Evolutionary conservation across 1,140 invertebrate species (phyloP).

Genomic region (Bradysia coprophila): DNA sequence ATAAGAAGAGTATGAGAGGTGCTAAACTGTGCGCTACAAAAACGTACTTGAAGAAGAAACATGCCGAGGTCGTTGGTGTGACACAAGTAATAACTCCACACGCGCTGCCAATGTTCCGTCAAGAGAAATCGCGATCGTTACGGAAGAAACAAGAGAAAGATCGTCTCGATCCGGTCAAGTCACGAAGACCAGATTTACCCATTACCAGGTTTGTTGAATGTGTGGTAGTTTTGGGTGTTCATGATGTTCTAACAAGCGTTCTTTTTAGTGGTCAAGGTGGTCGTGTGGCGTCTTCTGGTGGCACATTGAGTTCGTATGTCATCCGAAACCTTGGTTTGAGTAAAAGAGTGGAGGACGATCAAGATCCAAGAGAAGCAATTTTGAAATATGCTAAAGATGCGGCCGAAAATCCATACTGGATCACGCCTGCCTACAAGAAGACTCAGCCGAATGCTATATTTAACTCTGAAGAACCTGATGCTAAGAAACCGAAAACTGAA

Average conservation of each 20-base stretch:
- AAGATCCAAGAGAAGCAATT: conserved; percentile 92
- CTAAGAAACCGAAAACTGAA: conserved; percentile 5
- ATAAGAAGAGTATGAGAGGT: conserved; percentile 66
- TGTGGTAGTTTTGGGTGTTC: too few relatives aligned
- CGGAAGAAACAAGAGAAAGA: conserved; percentile 86
- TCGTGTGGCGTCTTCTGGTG: conserved; percentile 85
- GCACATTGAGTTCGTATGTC: conserved; percentile 92
- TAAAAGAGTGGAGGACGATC: conserved; percentile 87
- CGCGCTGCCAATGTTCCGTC: conserved; percentile 85
- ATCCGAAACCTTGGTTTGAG: conserved; percentile 86
- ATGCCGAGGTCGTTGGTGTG: conserved; percentile 69
- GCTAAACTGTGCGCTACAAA: conserved; percentile 82
- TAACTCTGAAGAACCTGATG: conserved; percentile 11
- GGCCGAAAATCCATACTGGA: conserved; percentile 93
- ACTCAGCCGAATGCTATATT: conserved; percentile 71
- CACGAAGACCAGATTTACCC: conserved; percentile 82
- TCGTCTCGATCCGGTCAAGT: conserved; percentile 80
- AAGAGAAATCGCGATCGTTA: conserved; percentile 77
- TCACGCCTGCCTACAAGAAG: conserved; percentile 73
- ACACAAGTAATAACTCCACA: conserved; percentile 97
- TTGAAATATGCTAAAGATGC: conserved; percentile 94
- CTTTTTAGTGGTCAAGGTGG: conserved; percentile 50
- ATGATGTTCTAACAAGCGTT: too few relatives aligned
- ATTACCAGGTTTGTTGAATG: conserved; percentile 72
- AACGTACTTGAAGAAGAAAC: conserved; percentile 54